Evolutionary conservation across 2,113 vertebrate genomes (phyloP).

Genomic region (Lagopus muta): DNA sequence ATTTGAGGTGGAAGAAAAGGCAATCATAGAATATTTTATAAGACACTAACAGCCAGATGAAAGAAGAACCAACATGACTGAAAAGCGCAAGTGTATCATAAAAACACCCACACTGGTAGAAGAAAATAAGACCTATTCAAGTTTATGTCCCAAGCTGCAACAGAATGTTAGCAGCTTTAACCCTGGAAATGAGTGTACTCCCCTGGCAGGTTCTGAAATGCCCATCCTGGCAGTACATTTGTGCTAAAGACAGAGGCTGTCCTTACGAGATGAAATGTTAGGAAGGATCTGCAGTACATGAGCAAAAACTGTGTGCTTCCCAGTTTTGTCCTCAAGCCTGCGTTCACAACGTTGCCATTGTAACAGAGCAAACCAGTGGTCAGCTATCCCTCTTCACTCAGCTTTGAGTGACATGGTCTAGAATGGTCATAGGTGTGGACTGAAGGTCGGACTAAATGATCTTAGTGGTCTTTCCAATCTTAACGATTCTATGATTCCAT

Average conservation of each 20-base stretch:
- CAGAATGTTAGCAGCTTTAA: background rate
- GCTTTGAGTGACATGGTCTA: too few species aligned
- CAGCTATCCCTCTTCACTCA: background rate
- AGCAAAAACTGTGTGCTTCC: background rate
- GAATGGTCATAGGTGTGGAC: too few species aligned
- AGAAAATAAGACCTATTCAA: background rate
- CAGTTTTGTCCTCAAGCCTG: background rate
- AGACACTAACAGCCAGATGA: background rate
- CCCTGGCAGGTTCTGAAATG: background rate
- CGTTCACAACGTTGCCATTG: background rate
- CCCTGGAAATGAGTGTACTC: background rate
- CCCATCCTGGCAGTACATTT: background rate
- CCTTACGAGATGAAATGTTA: background rate
- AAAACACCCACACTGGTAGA: background rate
- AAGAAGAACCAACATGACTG: background rate
- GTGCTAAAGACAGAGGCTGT: background rate
- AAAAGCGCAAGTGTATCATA: background rate
- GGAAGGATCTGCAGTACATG: background rate
- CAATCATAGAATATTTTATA: conserved; percentile 5
- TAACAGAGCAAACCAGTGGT: background rate
- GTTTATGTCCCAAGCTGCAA: background rate
- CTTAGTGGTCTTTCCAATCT: too few species aligned
- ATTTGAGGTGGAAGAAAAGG: conserved; percentile 4
- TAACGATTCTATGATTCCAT: too few species aligned
- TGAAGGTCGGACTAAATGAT: too few species aligned